Percentiles rank a stretch among this genome's conserved stretches.
Conservation (phyloP, 2,113 vertebrate genomes). For the Hippopotamus amphibius region DNA sequence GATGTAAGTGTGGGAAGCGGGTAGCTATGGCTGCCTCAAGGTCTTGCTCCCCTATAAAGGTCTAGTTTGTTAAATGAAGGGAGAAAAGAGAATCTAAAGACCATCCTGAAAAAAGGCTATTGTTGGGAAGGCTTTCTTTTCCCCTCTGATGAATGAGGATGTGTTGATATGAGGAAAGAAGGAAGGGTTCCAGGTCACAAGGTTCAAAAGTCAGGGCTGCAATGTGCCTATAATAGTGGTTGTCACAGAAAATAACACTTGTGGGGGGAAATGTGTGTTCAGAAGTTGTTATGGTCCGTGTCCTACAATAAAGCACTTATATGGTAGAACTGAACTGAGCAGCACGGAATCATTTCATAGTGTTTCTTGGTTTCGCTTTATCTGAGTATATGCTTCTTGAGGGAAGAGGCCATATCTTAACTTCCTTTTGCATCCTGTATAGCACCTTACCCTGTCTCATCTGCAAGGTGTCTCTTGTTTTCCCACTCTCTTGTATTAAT, state of each 20-base stretch:
- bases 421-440: not conserved
- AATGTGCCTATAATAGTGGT: not conserved
- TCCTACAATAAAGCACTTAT: slow-evolving; percentile 7
- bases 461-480: not conserved
- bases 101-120: not conserved
- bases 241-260: slow-evolving; percentile 4
- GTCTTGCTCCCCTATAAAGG: slow-evolving; percentile 36
- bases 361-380: not conserved
- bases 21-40: not conserved
- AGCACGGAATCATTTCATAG: not conserved
- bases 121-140: slow-evolving; percentile 20
- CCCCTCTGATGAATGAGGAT: not conserved
- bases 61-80: slow-evolving; percentile 46
- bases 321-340: not conserved
- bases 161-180: slow-evolving; percentile 54
- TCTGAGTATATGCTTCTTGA: slow-evolving; percentile 38
- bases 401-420: not conserved
- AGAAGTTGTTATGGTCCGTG: not conserved
- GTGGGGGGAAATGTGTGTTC: not conserved
- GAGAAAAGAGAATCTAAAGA: slow-evolving; percentile 40
- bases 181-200: not conserved
- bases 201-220: not conserved
- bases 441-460: slow-evolving; percentile 10
- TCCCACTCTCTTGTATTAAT: not conserved
- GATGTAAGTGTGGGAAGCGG: slow-evolving; percentile 62